Evolutionary conservation across 2,113 vertebrate genomes (phyloP).

Genomic region (Pampusana beccarii): DNA sequence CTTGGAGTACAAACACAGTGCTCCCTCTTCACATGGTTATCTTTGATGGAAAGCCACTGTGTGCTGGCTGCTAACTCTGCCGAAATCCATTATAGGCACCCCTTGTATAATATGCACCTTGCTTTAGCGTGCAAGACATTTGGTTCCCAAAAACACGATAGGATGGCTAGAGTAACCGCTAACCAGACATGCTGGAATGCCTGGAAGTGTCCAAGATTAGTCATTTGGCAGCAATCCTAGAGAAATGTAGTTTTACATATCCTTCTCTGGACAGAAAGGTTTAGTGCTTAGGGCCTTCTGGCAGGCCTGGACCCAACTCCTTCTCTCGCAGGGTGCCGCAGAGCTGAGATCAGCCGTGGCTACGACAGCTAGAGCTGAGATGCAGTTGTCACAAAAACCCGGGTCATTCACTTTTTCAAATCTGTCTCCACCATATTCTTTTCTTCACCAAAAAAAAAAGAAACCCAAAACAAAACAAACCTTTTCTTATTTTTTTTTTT

Average conservation of each 20-base stretch:
- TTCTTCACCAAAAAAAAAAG: background rate
- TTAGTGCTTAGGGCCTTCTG: background rate
- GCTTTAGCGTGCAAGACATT: conserved; percentile 1
- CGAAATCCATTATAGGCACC: background rate
- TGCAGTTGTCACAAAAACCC: background rate
- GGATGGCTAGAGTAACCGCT: conserved; percentile 42
- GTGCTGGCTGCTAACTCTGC: background rate
- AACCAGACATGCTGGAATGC: conserved; percentile 65
- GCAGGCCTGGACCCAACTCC: background rate
- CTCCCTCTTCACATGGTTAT: background rate
- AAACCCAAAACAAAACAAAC: background rate
- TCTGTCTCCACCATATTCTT: background rate
- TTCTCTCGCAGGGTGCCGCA: background rate
- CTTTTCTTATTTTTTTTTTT: background rate
- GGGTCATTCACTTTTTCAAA: background rate
- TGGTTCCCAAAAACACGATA: conserved; percentile 20
- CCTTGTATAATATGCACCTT: conserved; percentile 24
- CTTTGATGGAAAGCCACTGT: background rate
- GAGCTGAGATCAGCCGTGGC: background rate
- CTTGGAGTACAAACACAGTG: background rate
- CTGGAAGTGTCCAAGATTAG: conserved; percentile 51
- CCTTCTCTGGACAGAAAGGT: conserved; percentile 39
- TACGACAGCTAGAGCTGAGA: background rate
- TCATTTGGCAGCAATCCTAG: conserved; percentile 38
- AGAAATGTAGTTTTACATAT: conserved; percentile 42